Percentiles rank a stretch among this genome's conserved stretches.
These are phyloP conservation scores for Trichechus manatus DNA, from an alignment of 2,113 vertebrate genomes.

Conservation along the genomic window DNA sequence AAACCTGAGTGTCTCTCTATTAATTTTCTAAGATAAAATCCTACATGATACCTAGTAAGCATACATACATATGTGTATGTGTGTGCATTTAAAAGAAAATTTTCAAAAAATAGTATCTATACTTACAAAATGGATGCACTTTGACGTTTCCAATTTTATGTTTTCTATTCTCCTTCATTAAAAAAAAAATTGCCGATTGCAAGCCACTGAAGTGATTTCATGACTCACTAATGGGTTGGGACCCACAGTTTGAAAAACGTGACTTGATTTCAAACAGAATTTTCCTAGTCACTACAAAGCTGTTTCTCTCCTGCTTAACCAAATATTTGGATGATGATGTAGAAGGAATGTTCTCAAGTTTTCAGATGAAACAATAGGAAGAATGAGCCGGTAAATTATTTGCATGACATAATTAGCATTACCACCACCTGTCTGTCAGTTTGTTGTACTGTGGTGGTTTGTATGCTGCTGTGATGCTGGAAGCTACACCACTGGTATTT, in stretches of 20 bases:
- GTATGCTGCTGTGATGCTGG: too few species aligned
- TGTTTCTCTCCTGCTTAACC: slow-evolving; percentile 42
- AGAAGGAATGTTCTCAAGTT: slow-evolving; percentile 19
- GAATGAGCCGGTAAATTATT: slow-evolving; percentile 2
- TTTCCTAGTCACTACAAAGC: slow-evolving; percentile 6
- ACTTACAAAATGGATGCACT: background rate
- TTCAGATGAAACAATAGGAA: background rate
- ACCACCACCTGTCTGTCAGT: too few species aligned
- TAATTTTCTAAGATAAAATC: too few species aligned
- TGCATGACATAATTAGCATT: background rate
- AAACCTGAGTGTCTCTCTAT: too few species aligned
- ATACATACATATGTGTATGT: background rate
- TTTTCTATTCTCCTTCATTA: slow-evolving; percentile 34
- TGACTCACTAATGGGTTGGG: too few species aligned
- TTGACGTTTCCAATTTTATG: background rate
- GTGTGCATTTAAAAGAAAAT: background rate
- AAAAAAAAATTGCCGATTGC: background rate
- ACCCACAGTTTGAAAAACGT: background rate
- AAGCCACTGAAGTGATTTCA: slow-evolving; percentile 11
- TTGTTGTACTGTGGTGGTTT: too few species aligned
- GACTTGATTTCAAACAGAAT: slow-evolving; percentile 4
- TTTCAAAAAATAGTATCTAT: background rate
- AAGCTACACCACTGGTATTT: too few species aligned
- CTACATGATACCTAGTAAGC: background rate
- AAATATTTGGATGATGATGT: slow-evolving; percentile 16